A percentile compares a stretch with the other conserved stretches of the same genome.
Evolutionary conservation across 2,797 vertebrate genomes (phyloP).

Genomic region (Amphiprion clarkii): DNA sequence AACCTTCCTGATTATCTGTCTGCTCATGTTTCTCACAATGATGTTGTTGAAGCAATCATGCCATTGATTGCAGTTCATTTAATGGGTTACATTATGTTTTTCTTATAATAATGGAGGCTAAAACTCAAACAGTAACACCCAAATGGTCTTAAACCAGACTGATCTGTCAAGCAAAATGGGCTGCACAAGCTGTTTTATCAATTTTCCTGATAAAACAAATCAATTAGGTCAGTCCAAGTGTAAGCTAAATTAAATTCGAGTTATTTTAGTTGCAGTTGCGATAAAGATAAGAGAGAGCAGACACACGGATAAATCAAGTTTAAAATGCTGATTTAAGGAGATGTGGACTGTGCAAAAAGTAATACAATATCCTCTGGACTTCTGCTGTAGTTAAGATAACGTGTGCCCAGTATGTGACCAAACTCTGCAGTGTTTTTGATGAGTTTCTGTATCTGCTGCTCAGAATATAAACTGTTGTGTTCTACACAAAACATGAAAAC

Average conservation of each 20-base stretch:
- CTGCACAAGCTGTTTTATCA: neutral
- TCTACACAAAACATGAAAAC: slow-evolving; percentile 24
- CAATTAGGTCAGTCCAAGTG: neutral
- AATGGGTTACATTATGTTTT: too few species aligned
- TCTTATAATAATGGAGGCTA: too few species aligned
- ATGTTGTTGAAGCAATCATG: too few species aligned
- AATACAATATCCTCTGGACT: neutral
- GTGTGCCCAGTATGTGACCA: neutral
- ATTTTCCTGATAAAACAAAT: neutral
- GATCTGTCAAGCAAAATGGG: too few species aligned
- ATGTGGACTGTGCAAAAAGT: rapidly evolving
- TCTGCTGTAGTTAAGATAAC: neutral
- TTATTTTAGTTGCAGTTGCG: neutral
- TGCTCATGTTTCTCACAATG: too few species aligned
- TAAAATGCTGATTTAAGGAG: neutral
- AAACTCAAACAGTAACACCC: too few species aligned
- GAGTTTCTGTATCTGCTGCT: slow-evolving; percentile 25
- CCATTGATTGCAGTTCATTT: too few species aligned
- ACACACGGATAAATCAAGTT: neutral
- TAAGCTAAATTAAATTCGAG: neutral
- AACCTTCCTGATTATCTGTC: too few species aligned
- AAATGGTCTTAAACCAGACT: too few species aligned
- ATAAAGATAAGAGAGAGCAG: neutral
- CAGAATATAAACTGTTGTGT: neutral
- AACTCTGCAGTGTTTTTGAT: slow-evolving; percentile 4